A percentile compares a stretch with the other conserved stretches of the same genome.
Evolutionary conservation across 2,888 invertebrate species (phyloP).

Genomic region (Cinara cedri): DNA sequence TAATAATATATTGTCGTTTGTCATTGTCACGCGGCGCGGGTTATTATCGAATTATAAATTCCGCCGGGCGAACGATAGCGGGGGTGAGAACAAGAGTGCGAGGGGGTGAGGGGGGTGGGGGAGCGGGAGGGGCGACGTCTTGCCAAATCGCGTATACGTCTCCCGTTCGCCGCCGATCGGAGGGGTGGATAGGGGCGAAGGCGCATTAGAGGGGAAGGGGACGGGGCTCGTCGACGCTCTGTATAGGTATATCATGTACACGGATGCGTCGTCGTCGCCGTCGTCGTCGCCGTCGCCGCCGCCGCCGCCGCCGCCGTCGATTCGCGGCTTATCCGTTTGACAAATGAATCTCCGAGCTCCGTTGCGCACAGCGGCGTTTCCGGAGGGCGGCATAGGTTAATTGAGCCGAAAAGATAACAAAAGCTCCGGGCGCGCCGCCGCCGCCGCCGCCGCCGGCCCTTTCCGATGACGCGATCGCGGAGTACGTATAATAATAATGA

Average conservation of each 20-base stretch:
- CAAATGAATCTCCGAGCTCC: slow-evolving; percentile 34
- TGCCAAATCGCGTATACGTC: slow-evolving; percentile 47
- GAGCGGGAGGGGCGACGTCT: neutral
- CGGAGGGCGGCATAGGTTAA: slow-evolving; percentile 37
- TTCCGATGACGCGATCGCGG: neutral
- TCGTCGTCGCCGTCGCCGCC: too few species aligned
- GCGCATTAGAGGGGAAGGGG: too few species aligned
- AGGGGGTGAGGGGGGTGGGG: too few species aligned
- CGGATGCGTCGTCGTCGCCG: too few species aligned
- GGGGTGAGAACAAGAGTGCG: too few species aligned
- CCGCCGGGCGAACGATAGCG: neutral
- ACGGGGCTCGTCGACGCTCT: too few species aligned
- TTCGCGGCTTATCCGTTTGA: slow-evolving; percentile 36
- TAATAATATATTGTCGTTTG: neutral
- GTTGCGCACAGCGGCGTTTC: neutral
- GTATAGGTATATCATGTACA: too few species aligned
- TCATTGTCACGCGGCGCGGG: slow-evolving; percentile 1
- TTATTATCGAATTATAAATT: slow-evolving; percentile 46
- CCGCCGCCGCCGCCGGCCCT: neutral
- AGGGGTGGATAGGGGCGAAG: too few species aligned
- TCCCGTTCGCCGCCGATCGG: neutral
- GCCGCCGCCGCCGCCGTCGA: slow-evolving; percentile 7
- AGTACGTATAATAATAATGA: too few species aligned
- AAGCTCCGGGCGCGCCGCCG: slow-evolving; percentile 19
- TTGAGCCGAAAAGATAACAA: slow-evolving; percentile 56